Conservation (phyloP, 2,113 vertebrate genomes). For the Cichladusa arquata region DNA sequence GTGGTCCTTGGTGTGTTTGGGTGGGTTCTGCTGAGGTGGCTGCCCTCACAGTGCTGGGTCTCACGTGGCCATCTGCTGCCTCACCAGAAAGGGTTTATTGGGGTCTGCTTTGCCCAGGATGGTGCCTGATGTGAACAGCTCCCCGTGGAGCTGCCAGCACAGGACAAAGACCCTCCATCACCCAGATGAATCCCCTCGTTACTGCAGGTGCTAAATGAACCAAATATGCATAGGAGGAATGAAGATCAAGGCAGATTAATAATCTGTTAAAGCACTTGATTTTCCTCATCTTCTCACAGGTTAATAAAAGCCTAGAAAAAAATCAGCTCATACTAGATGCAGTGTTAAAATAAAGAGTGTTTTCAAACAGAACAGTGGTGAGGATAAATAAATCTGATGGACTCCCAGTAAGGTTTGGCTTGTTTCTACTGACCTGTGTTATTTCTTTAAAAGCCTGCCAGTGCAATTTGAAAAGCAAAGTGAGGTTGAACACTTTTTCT, state of each 20-base stretch:
- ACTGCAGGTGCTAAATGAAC: too few species aligned
- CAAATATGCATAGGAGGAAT: too few species aligned
- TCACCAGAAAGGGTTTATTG: accelerated
- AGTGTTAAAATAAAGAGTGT: neutral
- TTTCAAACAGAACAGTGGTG: neutral
- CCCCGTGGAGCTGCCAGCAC: neutral
- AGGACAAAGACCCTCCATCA: too few species aligned
- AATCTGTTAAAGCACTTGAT: neutral
- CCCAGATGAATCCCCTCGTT: too few species aligned
- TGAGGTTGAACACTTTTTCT: neutral
- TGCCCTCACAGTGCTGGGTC: neutral
- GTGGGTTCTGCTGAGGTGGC: neutral
- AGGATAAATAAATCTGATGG: neutral
- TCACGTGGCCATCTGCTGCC: neutral
- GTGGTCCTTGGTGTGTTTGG: neutral
- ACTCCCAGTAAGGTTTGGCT: neutral
- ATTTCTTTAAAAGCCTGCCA: neutral
- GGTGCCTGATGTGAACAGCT: neutral
- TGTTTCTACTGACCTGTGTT: neutral
- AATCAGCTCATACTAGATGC: neutral
- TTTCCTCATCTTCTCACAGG: neutral
- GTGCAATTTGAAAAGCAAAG: neutral
- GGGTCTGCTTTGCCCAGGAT: accelerated
- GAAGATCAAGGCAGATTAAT: neutral
- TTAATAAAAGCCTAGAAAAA: neutral